phyloP scores from a whole-genome alignment of 2,888 invertebrate species.

The Diarsia mendica region DNA sequence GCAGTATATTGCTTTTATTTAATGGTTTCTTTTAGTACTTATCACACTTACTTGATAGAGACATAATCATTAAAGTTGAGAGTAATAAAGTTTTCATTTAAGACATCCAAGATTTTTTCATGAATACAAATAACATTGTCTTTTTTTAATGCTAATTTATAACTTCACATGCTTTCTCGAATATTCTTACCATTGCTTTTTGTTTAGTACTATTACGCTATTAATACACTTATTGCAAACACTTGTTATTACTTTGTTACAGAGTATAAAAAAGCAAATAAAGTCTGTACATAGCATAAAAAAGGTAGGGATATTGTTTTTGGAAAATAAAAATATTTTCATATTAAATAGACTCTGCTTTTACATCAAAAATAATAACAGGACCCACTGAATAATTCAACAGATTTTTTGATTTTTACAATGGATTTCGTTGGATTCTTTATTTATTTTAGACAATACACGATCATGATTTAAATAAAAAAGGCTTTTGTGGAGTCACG shows the following conservation, averaged over 20 bases:
- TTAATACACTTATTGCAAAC: background rate
- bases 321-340: background rate
- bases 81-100: too few relatives aligned
- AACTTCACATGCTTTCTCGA: too few relatives aligned
- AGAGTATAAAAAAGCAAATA: too few relatives aligned
- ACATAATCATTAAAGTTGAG: background rate
- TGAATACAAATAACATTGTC: too few relatives aligned
- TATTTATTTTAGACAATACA: conserved; percentile 46
- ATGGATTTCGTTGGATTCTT: conserved; percentile 44
- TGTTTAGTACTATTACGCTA: too few relatives aligned
- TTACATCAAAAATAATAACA: conserved; percentile 59
- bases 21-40: background rate
- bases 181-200: too few relatives aligned
- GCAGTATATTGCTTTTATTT: background rate
- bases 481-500: conserved; percentile 25
- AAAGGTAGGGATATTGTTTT: background rate
- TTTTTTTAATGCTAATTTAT: too few relatives aligned
- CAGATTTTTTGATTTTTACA: conserved; percentile 51
- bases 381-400: conserved; percentile 67
- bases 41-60: background rate
- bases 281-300: background rate
- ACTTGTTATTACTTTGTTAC: too few relatives aligned
- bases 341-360: background rate
- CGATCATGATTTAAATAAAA: conserved; percentile 34
- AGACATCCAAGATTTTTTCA: too few relatives aligned